Evolutionary conservation across 2,113 vertebrate species (phyloP), one percentile per base, ranked within the genome.

Genomic region (Chionomys nivalis): DNA sequence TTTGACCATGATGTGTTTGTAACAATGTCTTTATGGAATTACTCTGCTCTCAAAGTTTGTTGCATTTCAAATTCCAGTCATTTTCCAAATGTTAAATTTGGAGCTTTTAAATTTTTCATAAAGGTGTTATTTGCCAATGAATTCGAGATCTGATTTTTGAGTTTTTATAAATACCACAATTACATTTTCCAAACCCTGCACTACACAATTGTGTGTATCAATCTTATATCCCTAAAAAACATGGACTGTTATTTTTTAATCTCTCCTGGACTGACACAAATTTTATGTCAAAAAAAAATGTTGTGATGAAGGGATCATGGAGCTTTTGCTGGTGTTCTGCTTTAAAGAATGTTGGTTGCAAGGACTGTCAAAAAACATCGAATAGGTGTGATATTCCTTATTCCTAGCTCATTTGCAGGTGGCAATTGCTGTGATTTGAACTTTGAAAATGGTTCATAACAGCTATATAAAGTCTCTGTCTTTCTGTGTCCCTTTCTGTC

Each of bases 261-360:
- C 42, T 58, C 17, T 66, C 42, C 16, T 82, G 13, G 21, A 33
- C 52, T 79, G 49, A 77, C 21, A 55, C 28, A 89, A 52, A 89
- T 78, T 94, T 97, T 79, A 92, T 73, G 31, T 63, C n/a, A 3
- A 68, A 63, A 85, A 90, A 87, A 73, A 72, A 52, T 70, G 24
- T 77, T 89, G 28, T 87, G 24, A 1, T 72, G 63, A 23, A 87
- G 5, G 23, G 9, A 19, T 55, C 65, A 49, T 44, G 24, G 65
- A 75, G 12, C 33, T 75, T 83, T 83, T 75, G 44, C 1, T 16
- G 68, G 16, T 95, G 86, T 94, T 95, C 31, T 70, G 6, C 39
- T 93, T 89, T 94, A 96, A 95, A 93, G 47, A 55, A 96, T 97
- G 36, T 82, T 94, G 65, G 55, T 87, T 95, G 66, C 63, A 87